phyloP scores from a whole-genome alignment of 2,797 vertebrate species.

The Mergus octosetaceus region DNA sequence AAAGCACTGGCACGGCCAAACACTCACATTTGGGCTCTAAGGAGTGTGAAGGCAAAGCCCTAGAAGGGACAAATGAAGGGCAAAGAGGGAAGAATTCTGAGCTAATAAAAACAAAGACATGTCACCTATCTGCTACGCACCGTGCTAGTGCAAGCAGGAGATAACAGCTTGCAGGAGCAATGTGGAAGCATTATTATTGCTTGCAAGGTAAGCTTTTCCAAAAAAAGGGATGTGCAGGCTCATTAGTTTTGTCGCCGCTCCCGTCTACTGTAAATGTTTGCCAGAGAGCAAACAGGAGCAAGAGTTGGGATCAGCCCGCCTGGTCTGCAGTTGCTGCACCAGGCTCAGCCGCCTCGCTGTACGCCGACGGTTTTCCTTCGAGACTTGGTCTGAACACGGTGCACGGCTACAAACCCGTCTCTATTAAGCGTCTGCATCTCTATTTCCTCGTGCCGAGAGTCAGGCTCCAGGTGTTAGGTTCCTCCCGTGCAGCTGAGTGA shows the following conservation, averaged over 20 bases:
- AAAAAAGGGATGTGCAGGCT: not conserved
- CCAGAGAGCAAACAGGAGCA: not conserved
- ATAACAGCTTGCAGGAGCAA: not conserved
- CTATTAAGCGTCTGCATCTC: not conserved
- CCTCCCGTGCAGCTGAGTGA: not conserved
- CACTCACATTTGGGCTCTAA: accelerated
- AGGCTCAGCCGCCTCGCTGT: accelerated
- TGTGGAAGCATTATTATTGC: not conserved
- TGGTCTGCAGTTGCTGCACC: not conserved
- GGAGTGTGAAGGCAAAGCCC: not conserved
- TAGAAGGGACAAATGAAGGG: not conserved
- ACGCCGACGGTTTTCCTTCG: not conserved
- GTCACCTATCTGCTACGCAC: not conserved
- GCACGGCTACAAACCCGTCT: not conserved
- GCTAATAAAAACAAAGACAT: not conserved
- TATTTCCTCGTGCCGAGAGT: not conserved
- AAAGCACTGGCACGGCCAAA: not conserved
- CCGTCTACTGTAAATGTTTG: not conserved
- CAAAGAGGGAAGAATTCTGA: not conserved
- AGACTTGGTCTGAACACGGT: accelerated
- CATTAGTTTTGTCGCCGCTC: not conserved
- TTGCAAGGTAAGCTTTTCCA: not conserved
- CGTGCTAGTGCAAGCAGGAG: accelerated
- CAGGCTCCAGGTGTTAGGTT: not conserved
- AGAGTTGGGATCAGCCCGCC: not conserved